phyloP scores from a whole-genome alignment of 2,888 invertebrate species.

The Hanleya hanleyi region DNA sequence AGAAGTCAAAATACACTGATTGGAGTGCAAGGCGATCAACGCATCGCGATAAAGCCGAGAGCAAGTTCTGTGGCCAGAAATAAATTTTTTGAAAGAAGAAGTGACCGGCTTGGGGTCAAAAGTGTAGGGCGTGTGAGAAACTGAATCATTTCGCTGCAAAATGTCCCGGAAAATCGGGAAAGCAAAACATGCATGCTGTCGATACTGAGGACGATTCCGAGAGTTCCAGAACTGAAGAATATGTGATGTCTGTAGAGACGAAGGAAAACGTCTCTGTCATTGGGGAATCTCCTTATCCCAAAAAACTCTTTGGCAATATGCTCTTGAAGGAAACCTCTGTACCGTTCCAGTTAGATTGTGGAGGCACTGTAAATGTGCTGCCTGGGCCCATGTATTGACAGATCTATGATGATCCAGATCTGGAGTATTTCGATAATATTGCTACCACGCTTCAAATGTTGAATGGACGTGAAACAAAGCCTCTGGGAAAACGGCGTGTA shows the following conservation, averaged over 20 bases:
- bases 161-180: no score
- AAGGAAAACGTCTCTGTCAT: no score
- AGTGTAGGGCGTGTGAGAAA: constrained; percentile 14
- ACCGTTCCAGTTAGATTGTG: no score
- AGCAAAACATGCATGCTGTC: no score
- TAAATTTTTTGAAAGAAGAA: constrained; percentile 10
- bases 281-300: neutral
- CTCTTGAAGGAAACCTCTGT: no score
- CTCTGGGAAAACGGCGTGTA: constrained; percentile 19
- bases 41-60: neutral
- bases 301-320: no score
- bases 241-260: constrained; percentile 19
- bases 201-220: neutral
- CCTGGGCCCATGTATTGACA: no score
- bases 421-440: no score
- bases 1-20: neutral
- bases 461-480: constrained; percentile 24
- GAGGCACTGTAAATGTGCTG: no score
- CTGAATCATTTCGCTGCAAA: no score
- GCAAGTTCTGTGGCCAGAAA: constrained; percentile 17
- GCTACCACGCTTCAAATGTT: constrained; percentile 26
- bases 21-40: neutral
- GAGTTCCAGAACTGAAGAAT: neutral
- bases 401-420: no score
- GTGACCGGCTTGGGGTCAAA: constrained; percentile 18